Evolutionary conservation across 2,888 invertebrate species (phyloP).

Genomic region (Alcis repandata): DNA sequence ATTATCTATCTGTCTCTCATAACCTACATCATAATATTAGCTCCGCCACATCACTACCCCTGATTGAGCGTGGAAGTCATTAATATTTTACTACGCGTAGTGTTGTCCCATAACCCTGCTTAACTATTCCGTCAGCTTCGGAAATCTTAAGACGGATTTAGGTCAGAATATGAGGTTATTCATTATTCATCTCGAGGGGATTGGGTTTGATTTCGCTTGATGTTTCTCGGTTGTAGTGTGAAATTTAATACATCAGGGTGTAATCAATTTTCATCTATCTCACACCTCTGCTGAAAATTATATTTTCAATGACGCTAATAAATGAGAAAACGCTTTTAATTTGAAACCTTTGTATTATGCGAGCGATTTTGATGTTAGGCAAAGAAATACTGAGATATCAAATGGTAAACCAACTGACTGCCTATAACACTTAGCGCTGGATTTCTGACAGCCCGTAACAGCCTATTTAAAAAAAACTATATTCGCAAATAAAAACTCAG

Average conservation of each 20-base stretch:
- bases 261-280: not conserved
- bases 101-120: constrained; percentile 37
- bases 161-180: constrained; percentile 37
- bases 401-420: too few species aligned
- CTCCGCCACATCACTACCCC: not conserved
- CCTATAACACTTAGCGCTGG: too few species aligned
- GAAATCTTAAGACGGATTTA: constrained; percentile 35
- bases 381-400: too few species aligned
- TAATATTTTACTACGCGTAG: constrained; percentile 29
- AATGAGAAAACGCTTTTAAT: too few species aligned
- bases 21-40: not conserved
- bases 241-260: not conserved
- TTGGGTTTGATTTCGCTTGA: constrained; percentile 27
- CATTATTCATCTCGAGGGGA: constrained; percentile 28
- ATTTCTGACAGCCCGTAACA: too few species aligned
- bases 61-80: constrained; percentile 23
- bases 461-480: too few species aligned
- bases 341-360: too few species aligned
- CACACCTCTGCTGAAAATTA: too few species aligned
- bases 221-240: constrained; percentile 6
- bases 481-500: not conserved
- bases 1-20: not conserved
- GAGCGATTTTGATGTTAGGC: too few species aligned
- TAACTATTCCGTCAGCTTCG: constrained; percentile 37
- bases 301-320: too few species aligned